Percentiles rank a stretch among this genome's conserved stretches.
Evolutionary conservation across 2,113 vertebrate genomes (phyloP).

Genomic region (Cyanoramphus novaezelandiae): DNA sequence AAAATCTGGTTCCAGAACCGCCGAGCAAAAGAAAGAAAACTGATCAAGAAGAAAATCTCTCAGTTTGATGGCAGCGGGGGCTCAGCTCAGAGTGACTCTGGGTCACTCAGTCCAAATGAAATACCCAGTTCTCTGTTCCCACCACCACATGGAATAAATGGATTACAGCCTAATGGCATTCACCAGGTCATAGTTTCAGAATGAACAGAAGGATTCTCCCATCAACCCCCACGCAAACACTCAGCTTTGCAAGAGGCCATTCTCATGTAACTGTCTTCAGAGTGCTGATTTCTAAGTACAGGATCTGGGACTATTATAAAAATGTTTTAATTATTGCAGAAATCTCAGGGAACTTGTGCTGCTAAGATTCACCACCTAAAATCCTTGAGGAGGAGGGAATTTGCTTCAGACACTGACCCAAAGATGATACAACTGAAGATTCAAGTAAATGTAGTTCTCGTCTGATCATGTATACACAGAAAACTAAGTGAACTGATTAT

Average conservation of each 20-base stretch:
- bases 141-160: constrained; percentile 76
- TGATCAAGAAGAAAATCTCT: constrained; percentile 93
- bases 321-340: neutral
- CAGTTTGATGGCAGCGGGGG: constrained; percentile 88
- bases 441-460: neutral
- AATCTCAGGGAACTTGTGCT: constrained; percentile 31
- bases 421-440: neutral
- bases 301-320: neutral
- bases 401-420: neutral
- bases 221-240: neutral
- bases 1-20: constrained; percentile 98
- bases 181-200: constrained; percentile 86
- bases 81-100: constrained; percentile 90
- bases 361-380: neutral
- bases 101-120: constrained; percentile 88
- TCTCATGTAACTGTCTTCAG: neutral
- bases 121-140: constrained; percentile 83
- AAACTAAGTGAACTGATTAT: neutral
- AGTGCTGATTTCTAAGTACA: neutral
- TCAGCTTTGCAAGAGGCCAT: neutral
- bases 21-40: constrained; percentile 90
- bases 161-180: constrained; percentile 88
- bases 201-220: constrained; percentile 45
- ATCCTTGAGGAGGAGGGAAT: neutral
- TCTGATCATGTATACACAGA: neutral